Evolutionary conservation across 2,113 vertebrate genomes (phyloP).

Genomic region (Machaerirhynchus nigripectus): DNA sequence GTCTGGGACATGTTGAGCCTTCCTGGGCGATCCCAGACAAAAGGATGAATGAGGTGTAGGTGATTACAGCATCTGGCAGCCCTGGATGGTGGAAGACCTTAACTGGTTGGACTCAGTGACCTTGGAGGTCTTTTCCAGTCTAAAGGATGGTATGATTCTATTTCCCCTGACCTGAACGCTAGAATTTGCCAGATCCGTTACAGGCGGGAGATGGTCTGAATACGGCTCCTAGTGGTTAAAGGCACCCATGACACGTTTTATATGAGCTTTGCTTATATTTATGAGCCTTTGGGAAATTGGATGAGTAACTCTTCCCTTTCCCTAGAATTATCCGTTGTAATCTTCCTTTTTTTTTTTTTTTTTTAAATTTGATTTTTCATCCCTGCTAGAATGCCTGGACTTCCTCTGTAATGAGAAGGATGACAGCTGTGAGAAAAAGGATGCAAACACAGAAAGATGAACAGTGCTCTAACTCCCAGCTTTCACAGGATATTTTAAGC

Average conservation of each 20-base stretch:
- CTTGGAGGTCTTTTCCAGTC: not conserved
- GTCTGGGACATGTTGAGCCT: not conserved
- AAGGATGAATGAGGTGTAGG: not conserved
- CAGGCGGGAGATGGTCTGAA: slow-evolving; percentile 6
- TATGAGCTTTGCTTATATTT: not conserved
- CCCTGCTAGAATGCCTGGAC: not conserved
- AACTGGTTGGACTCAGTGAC: not conserved
- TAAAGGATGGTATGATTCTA: not conserved
- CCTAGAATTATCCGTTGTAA: not conserved
- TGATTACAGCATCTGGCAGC: not conserved
- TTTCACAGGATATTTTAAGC: not conserved
- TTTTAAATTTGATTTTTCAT: not conserved
- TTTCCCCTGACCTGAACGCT: not conserved
- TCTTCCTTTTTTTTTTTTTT: not conserved
- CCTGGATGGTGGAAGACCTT: not conserved
- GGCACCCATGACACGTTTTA: not conserved
- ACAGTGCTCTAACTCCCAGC: not conserved
- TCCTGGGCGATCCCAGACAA: not conserved
- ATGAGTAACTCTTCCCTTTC: not conserved
- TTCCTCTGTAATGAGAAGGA: not conserved
- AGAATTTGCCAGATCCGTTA: not conserved
- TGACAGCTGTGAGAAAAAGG: not conserved
- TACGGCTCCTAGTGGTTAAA: slow-evolving; percentile 62
- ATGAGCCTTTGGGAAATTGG: not conserved
- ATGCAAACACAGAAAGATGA: not conserved